Evolutionary conservation across 2,888 invertebrate species (phyloP).

Genomic region (Ophion costatus): DNA sequence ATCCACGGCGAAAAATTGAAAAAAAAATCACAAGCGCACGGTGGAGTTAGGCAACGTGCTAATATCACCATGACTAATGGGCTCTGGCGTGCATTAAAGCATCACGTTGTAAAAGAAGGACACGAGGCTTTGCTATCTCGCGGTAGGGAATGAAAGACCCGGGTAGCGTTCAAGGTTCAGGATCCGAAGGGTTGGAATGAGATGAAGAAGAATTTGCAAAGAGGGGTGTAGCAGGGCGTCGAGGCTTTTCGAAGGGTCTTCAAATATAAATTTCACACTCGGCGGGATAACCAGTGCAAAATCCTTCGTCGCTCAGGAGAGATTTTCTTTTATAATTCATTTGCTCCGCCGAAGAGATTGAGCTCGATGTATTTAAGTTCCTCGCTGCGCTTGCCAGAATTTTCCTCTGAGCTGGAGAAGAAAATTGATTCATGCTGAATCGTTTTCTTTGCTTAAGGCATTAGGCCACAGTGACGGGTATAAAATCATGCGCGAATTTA

Average conservation of each 20-base stretch:
- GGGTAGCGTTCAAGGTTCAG: neutral
- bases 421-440: too few relatives aligned
- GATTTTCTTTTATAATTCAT: conserved; percentile 33
- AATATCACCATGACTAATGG: conserved; percentile 50
- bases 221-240: conserved; percentile 17
- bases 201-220: conserved; percentile 30
- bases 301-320: conserved; percentile 8
- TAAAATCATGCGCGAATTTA: too few relatives aligned
- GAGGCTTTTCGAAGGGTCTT: conserved; percentile 31
- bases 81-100: conserved; percentile 55
- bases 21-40: neutral
- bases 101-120: conserved; percentile 33
- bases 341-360: conserved; percentile 19
- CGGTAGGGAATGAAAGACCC: neutral
- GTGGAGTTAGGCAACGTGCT: conserved; percentile 38
- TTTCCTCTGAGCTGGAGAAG: neutral
- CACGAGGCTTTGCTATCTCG: conserved; percentile 31
- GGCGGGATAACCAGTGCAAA: conserved; percentile 34
- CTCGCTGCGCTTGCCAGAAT: neutral
- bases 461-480: too few relatives aligned
- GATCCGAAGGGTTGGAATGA: conserved; percentile 39
- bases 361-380: conserved; percentile 7
- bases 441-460: too few relatives aligned
- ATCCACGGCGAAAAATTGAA: neutral
- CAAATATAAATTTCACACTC: conserved; percentile 44